Base-by-base conservation (phyloP, 2,888 invertebrate species). In the Drosophila falleni region DNA sequence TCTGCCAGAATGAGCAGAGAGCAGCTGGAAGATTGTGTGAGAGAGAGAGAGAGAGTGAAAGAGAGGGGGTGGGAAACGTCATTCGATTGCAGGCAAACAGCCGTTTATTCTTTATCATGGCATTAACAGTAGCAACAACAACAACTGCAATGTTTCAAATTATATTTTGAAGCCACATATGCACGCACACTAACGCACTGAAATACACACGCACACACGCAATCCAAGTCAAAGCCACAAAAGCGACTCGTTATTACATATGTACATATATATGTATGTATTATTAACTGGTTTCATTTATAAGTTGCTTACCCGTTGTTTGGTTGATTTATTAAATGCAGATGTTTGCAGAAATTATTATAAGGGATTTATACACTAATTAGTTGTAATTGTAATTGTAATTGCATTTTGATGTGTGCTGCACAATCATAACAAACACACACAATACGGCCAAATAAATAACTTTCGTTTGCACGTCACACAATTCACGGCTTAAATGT, bases 31-130 rank as follows among this genome's bases (percentile, higher is more conserved):
- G 56, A 19, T 19, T n/a, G n/a, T n/a, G n/a, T 35, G 33, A 46
- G 37, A 2, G 47, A 29, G 37, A 55, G 37, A 23, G 44, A 47
- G 53, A 9, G 50, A 8, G 33, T 15, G 31, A 60, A 9, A 42
- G 10, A 33, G 6, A 49, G 47, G 62, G 81, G 79, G 65, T 74
- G 82, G 68, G 54, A 67, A 72, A 49, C 47, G 67, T 64, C 63
- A 80, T 66, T 64, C 44, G 62, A 68, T 51, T 70, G 67, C 51
- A 68, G 55, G 59, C 62, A 72, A 88, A 74, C 89, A 88, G 87
- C 87, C 89, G 89, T 88, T 82, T 56, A 58, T 47, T 75, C 81
- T 77, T 87, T 73, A 77, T 84, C 74, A 68, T 64, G 33, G 35
- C 37, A 73, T 33, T 51, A 64, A 58, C 37, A 73, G 41, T 2